phyloP scores from a whole-genome alignment of 2,797 vertebrate species.

The Diceros bicornis region DNA sequence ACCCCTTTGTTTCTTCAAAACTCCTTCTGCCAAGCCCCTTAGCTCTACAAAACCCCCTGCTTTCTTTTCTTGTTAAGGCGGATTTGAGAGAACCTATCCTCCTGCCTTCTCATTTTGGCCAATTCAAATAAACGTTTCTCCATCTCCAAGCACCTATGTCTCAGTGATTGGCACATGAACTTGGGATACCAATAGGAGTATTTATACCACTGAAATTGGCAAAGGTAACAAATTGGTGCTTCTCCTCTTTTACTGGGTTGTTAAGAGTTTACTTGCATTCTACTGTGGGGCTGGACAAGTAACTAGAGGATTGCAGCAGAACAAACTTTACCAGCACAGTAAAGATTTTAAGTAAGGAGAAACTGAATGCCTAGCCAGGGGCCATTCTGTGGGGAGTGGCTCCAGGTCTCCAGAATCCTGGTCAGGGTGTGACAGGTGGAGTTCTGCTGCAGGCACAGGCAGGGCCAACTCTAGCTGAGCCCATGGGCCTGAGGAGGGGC shows the following conservation, averaged over 20 bases:
- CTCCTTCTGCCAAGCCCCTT: no score
- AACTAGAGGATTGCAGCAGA: background rate
- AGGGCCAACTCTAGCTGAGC: accelerated
- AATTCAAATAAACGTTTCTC: no score
- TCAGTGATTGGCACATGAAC: no score
- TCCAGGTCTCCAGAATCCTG: no score
- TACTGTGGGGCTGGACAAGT: background rate
- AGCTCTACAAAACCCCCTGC: no score
- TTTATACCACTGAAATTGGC: background rate
- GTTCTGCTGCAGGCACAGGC: background rate
- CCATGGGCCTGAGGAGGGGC: accelerated
- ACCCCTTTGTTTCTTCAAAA: no score
- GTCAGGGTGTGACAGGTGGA: background rate
- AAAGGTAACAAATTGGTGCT: background rate
- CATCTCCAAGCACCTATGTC: no score
- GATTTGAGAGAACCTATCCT: no score
- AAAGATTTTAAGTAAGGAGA: background rate
- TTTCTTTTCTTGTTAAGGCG: no score
- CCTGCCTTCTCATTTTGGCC: no score
- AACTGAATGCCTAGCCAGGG: background rate
- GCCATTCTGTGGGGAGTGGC: background rate
- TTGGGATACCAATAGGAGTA: background rate
- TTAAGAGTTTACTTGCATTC: background rate
- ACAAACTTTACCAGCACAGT: background rate
- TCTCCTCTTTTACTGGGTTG: background rate